Conservation (phyloP, 2,113 vertebrate genomes). For the Odontesthes bonariensis region DNA sequence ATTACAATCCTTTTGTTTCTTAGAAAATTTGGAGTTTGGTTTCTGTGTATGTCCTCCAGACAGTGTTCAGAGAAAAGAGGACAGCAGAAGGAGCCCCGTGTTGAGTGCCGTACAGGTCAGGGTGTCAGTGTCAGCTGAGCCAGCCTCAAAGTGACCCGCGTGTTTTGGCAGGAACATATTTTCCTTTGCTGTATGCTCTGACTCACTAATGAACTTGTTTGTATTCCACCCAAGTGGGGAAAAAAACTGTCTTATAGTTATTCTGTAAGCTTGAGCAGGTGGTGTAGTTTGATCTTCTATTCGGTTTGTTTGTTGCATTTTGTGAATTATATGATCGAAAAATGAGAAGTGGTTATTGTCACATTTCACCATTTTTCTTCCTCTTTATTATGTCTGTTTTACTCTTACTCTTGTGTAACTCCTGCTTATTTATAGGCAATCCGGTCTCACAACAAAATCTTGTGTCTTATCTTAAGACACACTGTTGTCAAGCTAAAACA, state of each 20-base stretch:
- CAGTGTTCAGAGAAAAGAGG: slow-evolving; percentile 28
- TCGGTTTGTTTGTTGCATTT: background rate
- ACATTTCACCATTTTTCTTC: background rate
- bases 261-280: slow-evolving; percentile 27
- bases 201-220: slow-evolving; percentile 48
- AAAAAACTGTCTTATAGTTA: slow-evolving; percentile 10
- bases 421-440: no score
- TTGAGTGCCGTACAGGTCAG: slow-evolving; percentile 43
- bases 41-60: slow-evolving; percentile 34
- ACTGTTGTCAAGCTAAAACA: no score
- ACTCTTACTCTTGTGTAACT: no score
- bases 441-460: no score
- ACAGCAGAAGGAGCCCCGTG: slow-evolving; percentile 24
- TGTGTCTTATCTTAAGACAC: no score
- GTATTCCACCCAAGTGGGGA: slow-evolving; percentile 1
- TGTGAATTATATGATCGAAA: background rate
- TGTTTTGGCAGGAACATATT: slow-evolving; percentile 40
- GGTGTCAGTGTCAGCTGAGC: slow-evolving; percentile 34
- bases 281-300: background rate
- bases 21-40: slow-evolving; percentile 16
- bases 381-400: background rate
- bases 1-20: slow-evolving; percentile 14
- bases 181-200: slow-evolving; percentile 28
- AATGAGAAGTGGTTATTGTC: background rate
- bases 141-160: slow-evolving; percentile 41